A percentile compares a stretch with the other conserved stretches of the same genome.
Evolutionary conservation across 2,797 vertebrate species (phyloP).

Genomic region (Squalus acanthias): DNA sequence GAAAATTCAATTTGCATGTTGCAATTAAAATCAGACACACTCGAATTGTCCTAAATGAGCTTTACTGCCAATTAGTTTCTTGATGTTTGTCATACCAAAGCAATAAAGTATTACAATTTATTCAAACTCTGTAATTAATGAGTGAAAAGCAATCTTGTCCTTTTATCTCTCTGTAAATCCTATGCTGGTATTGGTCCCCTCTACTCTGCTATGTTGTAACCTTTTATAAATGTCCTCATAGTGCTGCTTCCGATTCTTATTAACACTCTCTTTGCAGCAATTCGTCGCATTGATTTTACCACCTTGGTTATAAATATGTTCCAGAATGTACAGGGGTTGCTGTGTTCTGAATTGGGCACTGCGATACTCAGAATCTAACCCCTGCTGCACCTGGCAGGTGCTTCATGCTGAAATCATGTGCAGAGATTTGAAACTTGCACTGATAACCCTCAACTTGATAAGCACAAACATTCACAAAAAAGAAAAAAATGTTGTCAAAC

Average conservation of each 20-base stretch:
- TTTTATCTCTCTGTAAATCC: not conserved
- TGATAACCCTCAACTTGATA: no score
- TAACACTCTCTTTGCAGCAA: not conserved
- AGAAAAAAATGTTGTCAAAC: not conserved
- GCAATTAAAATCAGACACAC: constrained; percentile 21
- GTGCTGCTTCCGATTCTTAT: not conserved
- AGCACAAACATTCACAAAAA: not conserved
- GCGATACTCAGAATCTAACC: not conserved
- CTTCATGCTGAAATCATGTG: no score
- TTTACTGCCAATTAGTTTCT: not conserved
- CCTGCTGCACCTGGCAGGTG: not conserved
- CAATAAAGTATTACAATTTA: not conserved
- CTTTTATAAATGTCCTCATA: not conserved
- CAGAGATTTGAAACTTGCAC: no score
- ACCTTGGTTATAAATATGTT: not conserved
- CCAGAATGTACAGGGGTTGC: not conserved
- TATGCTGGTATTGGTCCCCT: not conserved
- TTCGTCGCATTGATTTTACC: not conserved
- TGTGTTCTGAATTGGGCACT: not conserved
- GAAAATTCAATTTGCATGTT: not conserved
- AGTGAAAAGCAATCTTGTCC: not conserved
- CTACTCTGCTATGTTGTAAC: not conserved
- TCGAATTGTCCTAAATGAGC: not conserved
- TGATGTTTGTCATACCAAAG: not conserved
- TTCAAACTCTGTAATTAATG: not conserved